Evolutionary conservation across 2,888 invertebrate species (phyloP).

Genomic region (Lycia hirtaria): DNA sequence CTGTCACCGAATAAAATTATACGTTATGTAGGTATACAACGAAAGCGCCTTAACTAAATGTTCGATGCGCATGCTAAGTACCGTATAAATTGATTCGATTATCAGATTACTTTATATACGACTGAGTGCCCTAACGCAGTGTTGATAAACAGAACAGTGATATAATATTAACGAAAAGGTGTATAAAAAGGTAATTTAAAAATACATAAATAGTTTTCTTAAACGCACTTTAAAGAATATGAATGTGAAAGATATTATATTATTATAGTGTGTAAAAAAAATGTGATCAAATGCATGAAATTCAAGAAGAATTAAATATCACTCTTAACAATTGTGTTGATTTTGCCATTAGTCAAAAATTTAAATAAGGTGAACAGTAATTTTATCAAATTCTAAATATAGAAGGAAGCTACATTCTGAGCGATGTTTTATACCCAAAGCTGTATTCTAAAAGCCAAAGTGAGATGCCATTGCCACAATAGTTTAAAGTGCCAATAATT

Average conservation of each 20-base stretch:
- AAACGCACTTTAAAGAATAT: slow-evolving; percentile 30
- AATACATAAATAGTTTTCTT: slow-evolving; percentile 46
- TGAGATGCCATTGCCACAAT: slow-evolving; percentile 51
- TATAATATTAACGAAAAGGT: slow-evolving; percentile 57
- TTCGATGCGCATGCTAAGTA: too few species aligned
- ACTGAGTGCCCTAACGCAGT: slow-evolving; percentile 59
- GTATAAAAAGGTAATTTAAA: slow-evolving; percentile 55
- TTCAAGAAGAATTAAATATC: slow-evolving; percentile 51
- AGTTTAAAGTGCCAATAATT: slow-evolving; percentile 32
- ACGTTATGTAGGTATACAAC: not conserved
- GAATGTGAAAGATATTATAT: slow-evolving; percentile 50
- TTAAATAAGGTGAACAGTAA: slow-evolving; percentile 47
- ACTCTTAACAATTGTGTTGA: slow-evolving; percentile 84
- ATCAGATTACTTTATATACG: slow-evolving; percentile 52
- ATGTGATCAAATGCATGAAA: slow-evolving; percentile 50
- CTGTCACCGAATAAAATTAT: slow-evolving; percentile 49
- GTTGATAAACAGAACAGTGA: slow-evolving; percentile 55
- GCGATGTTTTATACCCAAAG: slow-evolving; percentile 51
- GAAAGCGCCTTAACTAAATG: not conserved
- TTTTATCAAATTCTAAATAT: slow-evolving; percentile 55
- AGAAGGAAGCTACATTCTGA: slow-evolving; percentile 56
- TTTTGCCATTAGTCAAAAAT: slow-evolving; percentile 83
- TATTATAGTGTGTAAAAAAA: slow-evolving; percentile 9
- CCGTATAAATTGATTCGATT: slow-evolving; percentile 50
- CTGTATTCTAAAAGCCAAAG: slow-evolving; percentile 62